phyloP scores from a whole-genome alignment of 2,888 invertebrate genomes.

The Agonopterix subpropinquella region DNA sequence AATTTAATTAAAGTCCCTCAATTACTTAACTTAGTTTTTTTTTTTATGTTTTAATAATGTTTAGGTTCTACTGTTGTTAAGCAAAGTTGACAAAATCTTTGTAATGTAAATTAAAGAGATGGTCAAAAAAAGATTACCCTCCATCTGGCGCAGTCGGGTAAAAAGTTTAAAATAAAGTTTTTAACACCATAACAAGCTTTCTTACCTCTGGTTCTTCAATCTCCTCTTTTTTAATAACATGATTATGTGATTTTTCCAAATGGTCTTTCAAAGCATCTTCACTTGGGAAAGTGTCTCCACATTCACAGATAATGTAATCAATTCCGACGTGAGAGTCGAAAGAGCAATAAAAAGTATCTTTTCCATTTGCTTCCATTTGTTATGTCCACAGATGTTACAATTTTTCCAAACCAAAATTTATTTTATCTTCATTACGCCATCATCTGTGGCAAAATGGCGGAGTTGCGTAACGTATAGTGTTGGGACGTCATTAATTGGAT shows the following conservation, averaged over 20 bases:
- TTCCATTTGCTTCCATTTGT: slow-evolving; percentile 16
- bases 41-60: too few relatives aligned
- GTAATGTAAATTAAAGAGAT: not conserved
- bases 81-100: too few relatives aligned
- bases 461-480: not conserved
- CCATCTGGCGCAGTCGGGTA: not conserved
- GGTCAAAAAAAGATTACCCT: not conserved
- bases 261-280: slow-evolving; percentile 42
- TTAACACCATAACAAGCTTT: not conserved
- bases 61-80: too few relatives aligned
- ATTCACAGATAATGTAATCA: slow-evolving; percentile 60
- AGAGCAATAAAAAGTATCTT: slow-evolving; percentile 45
- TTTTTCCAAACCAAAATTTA: slow-evolving; percentile 1
- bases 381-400: slow-evolving; percentile 37
- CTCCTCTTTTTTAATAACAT: slow-evolving; percentile 26
- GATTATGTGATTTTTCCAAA: slow-evolving; percentile 36
- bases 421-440: slow-evolving; percentile 5
- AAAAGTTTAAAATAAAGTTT: not conserved
- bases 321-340: slow-evolving; percentile 37
- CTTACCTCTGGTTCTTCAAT: not conserved
- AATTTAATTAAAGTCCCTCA: too few relatives aligned
- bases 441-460: slow-evolving; percentile 4
- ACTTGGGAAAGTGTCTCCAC: slow-evolving; percentile 48
- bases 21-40: too few relatives aligned
- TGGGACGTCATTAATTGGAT: too few relatives aligned